phyloP scores from a whole-genome alignment of 2,113 vertebrate species.

The Pseudopodoces humilis region DNA sequence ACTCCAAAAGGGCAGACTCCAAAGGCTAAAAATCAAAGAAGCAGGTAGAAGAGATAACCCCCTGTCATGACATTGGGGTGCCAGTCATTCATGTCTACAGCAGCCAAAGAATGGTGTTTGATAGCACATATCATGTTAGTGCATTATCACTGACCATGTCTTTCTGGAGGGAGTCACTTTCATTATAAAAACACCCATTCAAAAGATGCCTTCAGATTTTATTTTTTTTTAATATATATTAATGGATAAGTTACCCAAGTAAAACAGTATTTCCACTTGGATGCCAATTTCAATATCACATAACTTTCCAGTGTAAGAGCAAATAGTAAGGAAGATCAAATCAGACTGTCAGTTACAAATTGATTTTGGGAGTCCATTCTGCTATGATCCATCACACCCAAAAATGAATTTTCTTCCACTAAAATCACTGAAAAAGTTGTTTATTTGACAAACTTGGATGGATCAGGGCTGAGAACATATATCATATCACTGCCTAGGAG shows the following conservation, averaged over 20 bases:
- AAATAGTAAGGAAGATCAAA: neutral
- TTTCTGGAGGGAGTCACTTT: neutral
- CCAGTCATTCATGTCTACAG: neutral
- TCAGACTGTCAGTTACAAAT: neutral
- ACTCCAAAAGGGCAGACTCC: neutral
- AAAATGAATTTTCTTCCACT: neutral
- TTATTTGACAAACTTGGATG: neutral
- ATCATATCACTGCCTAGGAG: neutral
- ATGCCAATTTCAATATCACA: neutral
- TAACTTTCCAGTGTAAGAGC: neutral
- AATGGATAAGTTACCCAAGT: neutral
- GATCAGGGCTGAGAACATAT: neutral
- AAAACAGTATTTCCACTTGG: neutral
- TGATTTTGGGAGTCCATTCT: neutral
- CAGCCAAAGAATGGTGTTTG: neutral
- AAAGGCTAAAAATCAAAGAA: neutral
- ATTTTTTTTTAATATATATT: neutral
- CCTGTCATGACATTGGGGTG: accelerated
- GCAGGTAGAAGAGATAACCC: neutral
- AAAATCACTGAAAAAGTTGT: neutral
- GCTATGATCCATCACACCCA: accelerated
- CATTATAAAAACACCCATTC: neutral
- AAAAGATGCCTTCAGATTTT: neutral
- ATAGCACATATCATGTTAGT: neutral
- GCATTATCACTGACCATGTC: neutral